Conservation (phyloP, 1,140 invertebrate species). For the Probaryconus sp. region DNA sequence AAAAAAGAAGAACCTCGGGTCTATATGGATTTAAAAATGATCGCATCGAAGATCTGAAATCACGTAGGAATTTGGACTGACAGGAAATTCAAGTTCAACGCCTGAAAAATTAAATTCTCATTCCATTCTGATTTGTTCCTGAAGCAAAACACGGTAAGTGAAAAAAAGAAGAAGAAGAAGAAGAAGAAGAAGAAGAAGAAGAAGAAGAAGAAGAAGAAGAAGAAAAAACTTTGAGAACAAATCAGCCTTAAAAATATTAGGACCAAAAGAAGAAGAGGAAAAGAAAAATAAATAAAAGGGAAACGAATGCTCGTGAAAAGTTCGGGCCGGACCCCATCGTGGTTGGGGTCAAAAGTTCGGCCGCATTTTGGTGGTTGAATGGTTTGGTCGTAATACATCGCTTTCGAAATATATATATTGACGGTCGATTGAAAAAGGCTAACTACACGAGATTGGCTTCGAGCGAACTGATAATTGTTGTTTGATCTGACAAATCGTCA, state of each 20-base stretch:
- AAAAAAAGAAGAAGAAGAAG: too few species aligned
- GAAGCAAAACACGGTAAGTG: too few species aligned
- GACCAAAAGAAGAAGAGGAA: slow-evolving; percentile 18
- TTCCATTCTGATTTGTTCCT: too few species aligned
- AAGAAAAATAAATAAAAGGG: slow-evolving; percentile 20
- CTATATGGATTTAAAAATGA: too few species aligned
- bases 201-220: slow-evolving; percentile 18
- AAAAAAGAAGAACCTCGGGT: too few species aligned
- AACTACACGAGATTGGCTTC: slow-evolving; percentile 71
- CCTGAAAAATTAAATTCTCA: too few species aligned
- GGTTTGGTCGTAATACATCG: background rate
- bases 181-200: too few species aligned
- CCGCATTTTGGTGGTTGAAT: slow-evolving; percentile 4
- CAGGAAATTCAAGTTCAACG: too few species aligned
- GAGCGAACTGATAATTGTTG: slow-evolving; percentile 63
- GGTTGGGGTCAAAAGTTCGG: too few species aligned
- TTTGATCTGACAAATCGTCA: slow-evolving; percentile 55
- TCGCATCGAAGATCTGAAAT: too few species aligned
- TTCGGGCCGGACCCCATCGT: too few species aligned
- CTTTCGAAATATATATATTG: slow-evolving; percentile 28
- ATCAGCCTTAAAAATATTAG: slow-evolving; percentile 42
- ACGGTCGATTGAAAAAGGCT: slow-evolving; percentile 70
- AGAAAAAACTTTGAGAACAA: slow-evolving; percentile 5
- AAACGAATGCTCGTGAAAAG: slow-evolving; percentile 33
- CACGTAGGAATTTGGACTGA: too few species aligned